Base-by-base conservation (phyloP, 2,888 invertebrate genomes). In the Phytoseiulus persimilis region DNA sequence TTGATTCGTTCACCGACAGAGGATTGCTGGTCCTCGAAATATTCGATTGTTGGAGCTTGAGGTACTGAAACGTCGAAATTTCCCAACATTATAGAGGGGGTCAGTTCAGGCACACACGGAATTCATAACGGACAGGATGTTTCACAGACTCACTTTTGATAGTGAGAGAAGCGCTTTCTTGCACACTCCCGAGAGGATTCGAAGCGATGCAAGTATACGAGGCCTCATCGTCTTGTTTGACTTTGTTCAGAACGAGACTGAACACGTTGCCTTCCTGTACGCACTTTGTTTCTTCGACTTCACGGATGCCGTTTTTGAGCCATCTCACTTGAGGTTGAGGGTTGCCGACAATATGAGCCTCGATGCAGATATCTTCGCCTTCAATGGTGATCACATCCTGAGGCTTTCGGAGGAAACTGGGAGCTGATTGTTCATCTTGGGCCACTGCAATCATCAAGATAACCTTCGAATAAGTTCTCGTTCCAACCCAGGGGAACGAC, bases 281-380 rank as follows among this genome's bases (percentile, higher is more conserved):
- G 31, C 93, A 93, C 91, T 32, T 33, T 14, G 32, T 32, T 11
- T 87, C 45, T n/a, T 87, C 87, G 6, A 87, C 45, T 45, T 87
- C 33, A 28, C n/a, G 87, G 28, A 39, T 33, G 87, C 32, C 87
- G 0, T 94, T 94, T 91, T 94, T 93, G 91, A 87, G 39, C 87
- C 87, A 87, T 65, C 91, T 92, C 91, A 96, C 95, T 94, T 96
- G 95, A 0, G 96, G 96, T 92, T 96, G 95, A 0, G 96, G 96
- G 91, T 95, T 95, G 0, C 96, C 96, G 83, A 95, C 94, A 91
- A 96, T 96, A 83, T 96, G 94, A 92, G 95, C 95, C 92, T 96
- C 96, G 91, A 96, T 92, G 83, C 95, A 94, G 11, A 95, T 94
- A 31, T 87, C 87, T 87, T 87, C 87, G 33, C 87, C 87, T 39